A percentile compares a stretch with the other conserved stretches of the same genome.
Conservation (phyloP, 2,113 vertebrate species). For the Hemicordylus capensis region DNA sequence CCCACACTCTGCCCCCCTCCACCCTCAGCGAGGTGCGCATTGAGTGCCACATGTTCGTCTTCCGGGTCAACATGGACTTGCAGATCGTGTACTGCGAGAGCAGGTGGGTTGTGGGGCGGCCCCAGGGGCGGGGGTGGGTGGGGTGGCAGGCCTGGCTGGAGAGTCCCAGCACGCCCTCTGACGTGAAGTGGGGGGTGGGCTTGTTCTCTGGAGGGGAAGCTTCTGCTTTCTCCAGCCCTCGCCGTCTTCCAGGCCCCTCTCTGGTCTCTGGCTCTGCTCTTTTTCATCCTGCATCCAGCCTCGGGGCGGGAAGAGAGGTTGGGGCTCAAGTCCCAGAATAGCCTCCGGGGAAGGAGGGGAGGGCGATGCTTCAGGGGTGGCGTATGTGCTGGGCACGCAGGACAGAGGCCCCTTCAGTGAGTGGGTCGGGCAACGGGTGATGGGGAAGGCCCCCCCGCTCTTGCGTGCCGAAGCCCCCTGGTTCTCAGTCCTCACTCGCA, state of each 20-base stretch:
- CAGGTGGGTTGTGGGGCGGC: slow-evolving; percentile 72
- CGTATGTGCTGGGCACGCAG: no score
- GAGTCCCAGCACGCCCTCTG: background rate
- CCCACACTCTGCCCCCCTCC: slow-evolving; percentile 88
- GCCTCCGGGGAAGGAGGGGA: no score
- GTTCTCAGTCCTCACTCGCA: no score
- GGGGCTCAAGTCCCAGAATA: no score
- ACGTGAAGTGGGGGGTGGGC: background rate
- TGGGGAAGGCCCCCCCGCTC: no score
- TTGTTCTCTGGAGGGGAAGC: background rate
- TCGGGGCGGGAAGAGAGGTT: no score
- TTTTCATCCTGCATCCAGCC: background rate
- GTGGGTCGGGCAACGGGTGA: no score
- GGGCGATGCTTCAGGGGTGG: no score
- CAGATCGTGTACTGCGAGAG: slow-evolving; percentile 92
- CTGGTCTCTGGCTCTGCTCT: background rate
- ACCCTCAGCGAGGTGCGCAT: slow-evolving; percentile 90
- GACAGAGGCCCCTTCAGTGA: no score
- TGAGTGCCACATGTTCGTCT: slow-evolving; percentile 90
- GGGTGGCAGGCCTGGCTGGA: background rate
- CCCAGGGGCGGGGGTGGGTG: background rate
- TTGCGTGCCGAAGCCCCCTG: no score
- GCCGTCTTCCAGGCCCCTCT: background rate
- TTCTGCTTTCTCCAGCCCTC: background rate
- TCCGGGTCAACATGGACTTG: slow-evolving; percentile 90